Evolutionary conservation across 2,888 invertebrate species (phyloP).

Genomic region (Ashinkailepas kermadecensis): DNA sequence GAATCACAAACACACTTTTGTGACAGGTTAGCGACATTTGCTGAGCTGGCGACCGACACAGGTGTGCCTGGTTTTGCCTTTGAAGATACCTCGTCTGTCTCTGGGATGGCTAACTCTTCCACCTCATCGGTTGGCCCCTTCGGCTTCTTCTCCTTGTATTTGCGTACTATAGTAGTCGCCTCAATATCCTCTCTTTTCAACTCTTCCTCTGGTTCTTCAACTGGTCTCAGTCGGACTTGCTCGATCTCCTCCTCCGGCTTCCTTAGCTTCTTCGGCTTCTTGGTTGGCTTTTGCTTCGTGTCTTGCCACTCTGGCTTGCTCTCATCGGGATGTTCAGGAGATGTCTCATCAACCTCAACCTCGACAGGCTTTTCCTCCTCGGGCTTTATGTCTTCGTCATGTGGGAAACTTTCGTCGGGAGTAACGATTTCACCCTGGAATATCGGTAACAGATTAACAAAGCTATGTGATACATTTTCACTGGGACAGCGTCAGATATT

Average conservation of each 20-base stretch:
- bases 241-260: conserved; percentile 25
- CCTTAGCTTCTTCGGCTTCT: not conserved
- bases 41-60: conserved; percentile 32
- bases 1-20: not conserved
- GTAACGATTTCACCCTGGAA: not conserved
- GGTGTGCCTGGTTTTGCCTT: conserved; percentile 27
- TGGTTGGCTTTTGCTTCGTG: not conserved
- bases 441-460: no score
- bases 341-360: not conserved
- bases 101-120: conserved; percentile 28
- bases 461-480: no score
- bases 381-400: not conserved
- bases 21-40: conserved; percentile 25
- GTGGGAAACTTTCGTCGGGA: not conserved
- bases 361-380: not conserved
- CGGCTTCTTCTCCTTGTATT: conserved; percentile 34
- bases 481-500: no score
- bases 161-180: conserved; percentile 37
- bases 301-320: not conserved
- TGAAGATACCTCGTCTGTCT: conserved; percentile 26
- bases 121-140: conserved; percentile 36
- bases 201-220: conserved; percentile 40
- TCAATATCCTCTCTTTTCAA: not conserved
- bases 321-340: not conserved
- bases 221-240: conserved; percentile 30